Percentiles rank a stretch among this genome's conserved stretches.
Evolutionary conservation across 2,888 invertebrate genomes (phyloP).

Genomic region (Troides helena): DNA sequence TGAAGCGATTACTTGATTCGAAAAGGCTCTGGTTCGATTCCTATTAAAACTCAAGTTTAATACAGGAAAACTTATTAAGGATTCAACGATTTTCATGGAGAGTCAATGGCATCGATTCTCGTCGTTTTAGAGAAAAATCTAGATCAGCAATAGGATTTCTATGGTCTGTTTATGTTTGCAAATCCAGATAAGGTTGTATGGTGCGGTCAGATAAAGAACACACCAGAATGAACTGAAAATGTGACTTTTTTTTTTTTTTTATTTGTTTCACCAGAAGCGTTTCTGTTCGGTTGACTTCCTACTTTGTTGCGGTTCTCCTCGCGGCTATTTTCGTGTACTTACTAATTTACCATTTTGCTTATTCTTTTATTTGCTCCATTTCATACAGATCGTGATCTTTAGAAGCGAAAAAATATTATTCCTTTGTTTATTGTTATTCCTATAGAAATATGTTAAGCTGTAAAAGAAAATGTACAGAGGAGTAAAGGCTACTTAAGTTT

Average conservation of each 20-base stretch:
- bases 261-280: not conserved
- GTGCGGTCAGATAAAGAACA: constrained; percentile 1
- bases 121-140: no score
- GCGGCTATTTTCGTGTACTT: not conserved
- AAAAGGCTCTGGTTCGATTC: no score
- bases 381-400: not conserved
- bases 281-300: not conserved
- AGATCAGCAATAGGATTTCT: no score
- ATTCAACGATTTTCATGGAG: no score
- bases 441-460: no score
- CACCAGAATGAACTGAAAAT: constrained; percentile 1
- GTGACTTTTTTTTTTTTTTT: not conserved
- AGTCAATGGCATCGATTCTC: no score
- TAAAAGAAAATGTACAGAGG: no score
- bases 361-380: not conserved
- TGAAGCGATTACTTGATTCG: constrained; percentile 25
- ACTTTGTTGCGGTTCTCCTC: constrained; percentile 3
- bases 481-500: no score
- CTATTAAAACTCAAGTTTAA: no score
- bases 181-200: not conserved
- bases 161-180: no score
- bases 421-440: no score
- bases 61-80: no score
- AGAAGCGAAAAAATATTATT: not conserved
- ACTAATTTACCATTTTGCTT: not conserved